phyloP scores from a whole-genome alignment of 2,888 invertebrate genomes.

The Caradrina kadenii region DNA sequence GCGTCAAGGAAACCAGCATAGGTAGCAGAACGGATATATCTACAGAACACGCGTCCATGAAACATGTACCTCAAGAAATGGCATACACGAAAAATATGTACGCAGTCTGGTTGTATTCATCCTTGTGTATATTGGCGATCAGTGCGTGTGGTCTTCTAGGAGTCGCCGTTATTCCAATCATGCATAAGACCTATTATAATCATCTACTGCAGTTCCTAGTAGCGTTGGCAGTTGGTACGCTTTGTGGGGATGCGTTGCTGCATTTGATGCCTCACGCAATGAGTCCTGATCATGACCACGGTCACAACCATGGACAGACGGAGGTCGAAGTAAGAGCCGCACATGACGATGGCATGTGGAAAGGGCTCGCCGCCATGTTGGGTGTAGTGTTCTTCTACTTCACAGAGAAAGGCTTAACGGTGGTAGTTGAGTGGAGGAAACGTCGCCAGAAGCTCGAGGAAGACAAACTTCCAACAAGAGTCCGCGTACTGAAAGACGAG shows the following conservation, averaged over 20 bases:
- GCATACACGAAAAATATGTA: slow-evolving; percentile 80
- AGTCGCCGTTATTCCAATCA: slow-evolving; percentile 97
- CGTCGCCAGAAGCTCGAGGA: slow-evolving; percentile 93
- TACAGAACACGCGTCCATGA: slow-evolving; percentile 29
- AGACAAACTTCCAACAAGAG: slow-evolving; percentile 91
- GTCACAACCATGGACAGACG: slow-evolving; percentile 65
- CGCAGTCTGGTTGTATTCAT: slow-evolving; percentile 96
- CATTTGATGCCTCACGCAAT: slow-evolving; percentile 97
- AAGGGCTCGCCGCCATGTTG: slow-evolving; percentile 95
- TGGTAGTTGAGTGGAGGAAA: slow-evolving; percentile 95
- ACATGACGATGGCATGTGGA: slow-evolving; percentile 95
- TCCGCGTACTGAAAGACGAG: slow-evolving; percentile 94
- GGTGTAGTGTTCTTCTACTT: slow-evolving; percentile 97
- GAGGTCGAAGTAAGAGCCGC: slow-evolving; percentile 68
- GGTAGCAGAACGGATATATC: slow-evolving; percentile 49
- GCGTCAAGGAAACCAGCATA: slow-evolving; percentile 83
- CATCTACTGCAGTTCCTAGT: slow-evolving; percentile 97
- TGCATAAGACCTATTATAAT: slow-evolving; percentile 97
- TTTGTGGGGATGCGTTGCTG: slow-evolving; percentile 97
- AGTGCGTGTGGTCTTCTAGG: slow-evolving; percentile 96
- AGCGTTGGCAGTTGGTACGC: slow-evolving; percentile 97
- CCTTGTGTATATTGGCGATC: slow-evolving; percentile 95
- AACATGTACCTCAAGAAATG: slow-evolving; percentile 64
- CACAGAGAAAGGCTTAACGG: slow-evolving; percentile 95
- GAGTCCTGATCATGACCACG: slow-evolving; percentile 79